Base-by-base conservation (phyloP, 1,140 invertebrate genomes). In the Philopotamus ludificatus region DNA sequence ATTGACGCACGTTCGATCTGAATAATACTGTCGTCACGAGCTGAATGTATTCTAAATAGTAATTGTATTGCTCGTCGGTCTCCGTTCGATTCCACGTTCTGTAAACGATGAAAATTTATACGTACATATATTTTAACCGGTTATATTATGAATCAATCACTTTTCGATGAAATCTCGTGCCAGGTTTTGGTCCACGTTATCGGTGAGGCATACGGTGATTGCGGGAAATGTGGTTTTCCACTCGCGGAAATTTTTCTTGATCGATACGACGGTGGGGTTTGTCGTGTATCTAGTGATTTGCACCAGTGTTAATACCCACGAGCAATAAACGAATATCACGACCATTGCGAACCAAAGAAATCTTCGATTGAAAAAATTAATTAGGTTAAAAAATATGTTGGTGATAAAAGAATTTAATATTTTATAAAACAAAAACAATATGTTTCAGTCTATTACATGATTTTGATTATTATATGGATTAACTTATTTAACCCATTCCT, bases 201-300 rank as follows among this genome's bases (percentile, higher is more conserved):
- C 70, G 1, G 76, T 45, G 55, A 81, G 79, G 73, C 84, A 85
- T 7, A 81, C 82, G 0, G 84, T 86, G 39, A 81, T 75, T 1
- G 83, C 80, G 0, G 84, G 84, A 73, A 85, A 84, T 12, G 74
- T 75, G 47, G 81, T 82, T 63, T 81, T 76, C 84, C 84, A 86
- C 62, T 79, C 75, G 23, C 85, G 72, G 65, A 79, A 86, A 72
- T 86, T 82, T 67, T 84, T 80, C 67, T 84, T 77, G 42, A 86
- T 67, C 0, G 84, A 84, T 3, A 86, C 81, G 1, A 86, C 84
- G 0, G 84, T 84, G 0, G 85, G 84, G 71, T 84, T 84, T 0
- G 74, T 77, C 28, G 73, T 78, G 71, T 82, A 86, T 12, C 83
- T 71, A 0, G 71, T 71, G 49, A 75, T 68, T 55, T 80, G 79